phyloP scores from a whole-genome alignment of 2,888 invertebrate genomes.

The Lymantria dispar region DNA sequence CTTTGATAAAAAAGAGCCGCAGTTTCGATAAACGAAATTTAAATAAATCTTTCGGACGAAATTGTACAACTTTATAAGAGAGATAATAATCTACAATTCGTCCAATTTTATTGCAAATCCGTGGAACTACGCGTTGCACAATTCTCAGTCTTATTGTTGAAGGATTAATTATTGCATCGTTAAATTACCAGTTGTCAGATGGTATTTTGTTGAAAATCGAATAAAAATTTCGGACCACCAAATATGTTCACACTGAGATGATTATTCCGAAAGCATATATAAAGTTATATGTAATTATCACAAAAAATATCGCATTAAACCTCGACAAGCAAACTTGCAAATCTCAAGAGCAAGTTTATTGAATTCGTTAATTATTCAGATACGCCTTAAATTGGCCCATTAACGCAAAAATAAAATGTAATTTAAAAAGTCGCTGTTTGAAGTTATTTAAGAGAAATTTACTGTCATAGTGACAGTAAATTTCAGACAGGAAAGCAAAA shows the following conservation, averaged over 20 bases:
- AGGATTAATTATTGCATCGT: slow-evolving; percentile 25
- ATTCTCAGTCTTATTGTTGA: slow-evolving; percentile 35
- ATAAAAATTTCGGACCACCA: slow-evolving; percentile 56
- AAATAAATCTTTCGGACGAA: slow-evolving; percentile 50
- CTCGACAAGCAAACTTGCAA: slow-evolving; percentile 26
- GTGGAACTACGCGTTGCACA: slow-evolving; percentile 18
- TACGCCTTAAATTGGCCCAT: slow-evolving; percentile 37
- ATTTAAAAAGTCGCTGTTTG: not conserved
- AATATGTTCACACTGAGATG: slow-evolving; percentile 44
- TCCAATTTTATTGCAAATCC: slow-evolving; percentile 22
- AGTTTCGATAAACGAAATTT: slow-evolving; percentile 13
- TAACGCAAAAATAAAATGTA: not conserved
- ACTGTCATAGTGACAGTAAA: too few species aligned
- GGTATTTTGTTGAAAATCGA: slow-evolving; percentile 33
- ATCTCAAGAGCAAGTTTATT: slow-evolving; percentile 43
- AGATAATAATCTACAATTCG: slow-evolving; percentile 43
- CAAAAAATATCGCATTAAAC: slow-evolving; percentile 29
- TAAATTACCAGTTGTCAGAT: slow-evolving; percentile 31
- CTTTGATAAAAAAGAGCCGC: slow-evolving; percentile 15
- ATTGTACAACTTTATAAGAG: slow-evolving; percentile 55
- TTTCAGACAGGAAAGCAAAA: too few species aligned
- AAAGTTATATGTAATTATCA: slow-evolving; percentile 54
- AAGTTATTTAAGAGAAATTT: too few species aligned
- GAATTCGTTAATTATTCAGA: slow-evolving; percentile 52
- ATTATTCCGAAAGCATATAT: slow-evolving; percentile 51